Conservation (phyloP, 2,888 invertebrate species). For the Nomada flava region DNA sequence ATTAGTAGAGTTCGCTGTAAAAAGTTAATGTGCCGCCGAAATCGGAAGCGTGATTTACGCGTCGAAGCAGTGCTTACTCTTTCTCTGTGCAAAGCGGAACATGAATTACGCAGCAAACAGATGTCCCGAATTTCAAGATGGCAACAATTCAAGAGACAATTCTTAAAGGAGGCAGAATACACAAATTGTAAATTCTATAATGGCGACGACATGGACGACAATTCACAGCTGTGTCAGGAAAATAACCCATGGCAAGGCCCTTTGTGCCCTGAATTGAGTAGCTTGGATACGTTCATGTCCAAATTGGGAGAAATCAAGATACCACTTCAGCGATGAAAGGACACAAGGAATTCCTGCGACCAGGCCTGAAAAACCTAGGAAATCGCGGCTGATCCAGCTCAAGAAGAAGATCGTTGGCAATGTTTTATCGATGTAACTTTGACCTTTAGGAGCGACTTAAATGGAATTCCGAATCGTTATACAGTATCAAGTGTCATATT, state of each 20-base stretch:
- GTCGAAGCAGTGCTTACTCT: constrained; percentile 88
- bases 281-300: constrained; percentile 88
- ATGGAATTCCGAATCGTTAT: constrained; percentile 7
- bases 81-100: constrained; percentile 87
- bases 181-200: constrained; percentile 39
- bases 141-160: constrained; percentile 82
- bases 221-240: constrained; percentile 26
- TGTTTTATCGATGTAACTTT: background rate
- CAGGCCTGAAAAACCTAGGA: constrained; percentile 55
- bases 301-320: constrained; percentile 87
- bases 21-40: constrained; percentile 86
- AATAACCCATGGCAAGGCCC: constrained; percentile 71
- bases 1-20: constrained; percentile 88
- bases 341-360: background rate
- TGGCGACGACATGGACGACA: constrained; percentile 28
- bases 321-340: constrained; percentile 82
- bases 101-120: constrained; percentile 87
- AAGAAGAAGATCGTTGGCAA: constrained; percentile 9
- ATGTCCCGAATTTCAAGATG: constrained; percentile 87
- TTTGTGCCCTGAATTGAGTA: constrained; percentile 86
- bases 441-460: constrained; percentile 13
- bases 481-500: constrained; percentile 1
- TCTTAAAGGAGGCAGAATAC: constrained; percentile 54
- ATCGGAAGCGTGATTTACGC: constrained; percentile 87
- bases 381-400: background rate